Conservation (phyloP, 2,113 vertebrate species). For the Macrotis lagotis region DNA sequence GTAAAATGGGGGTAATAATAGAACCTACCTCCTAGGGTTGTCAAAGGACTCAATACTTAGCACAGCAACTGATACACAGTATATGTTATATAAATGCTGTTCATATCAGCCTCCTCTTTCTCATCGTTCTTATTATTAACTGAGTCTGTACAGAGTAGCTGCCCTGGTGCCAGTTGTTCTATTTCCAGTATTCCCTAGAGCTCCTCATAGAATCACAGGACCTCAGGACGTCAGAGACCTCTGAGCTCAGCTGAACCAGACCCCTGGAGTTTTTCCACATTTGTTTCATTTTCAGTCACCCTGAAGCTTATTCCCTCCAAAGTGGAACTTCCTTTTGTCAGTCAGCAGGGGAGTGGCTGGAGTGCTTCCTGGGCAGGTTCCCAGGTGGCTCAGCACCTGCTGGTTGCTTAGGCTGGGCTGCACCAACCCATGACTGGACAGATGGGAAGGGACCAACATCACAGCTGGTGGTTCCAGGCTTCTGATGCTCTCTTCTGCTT, state of each 20-base stretch:
- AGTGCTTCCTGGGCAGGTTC: background rate
- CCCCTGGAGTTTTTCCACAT: background rate
- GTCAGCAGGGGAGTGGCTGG: background rate
- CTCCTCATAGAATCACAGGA: background rate
- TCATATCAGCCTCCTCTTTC: background rate
- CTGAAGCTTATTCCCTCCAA: background rate
- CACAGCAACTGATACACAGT: background rate
- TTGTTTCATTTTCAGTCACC: background rate
- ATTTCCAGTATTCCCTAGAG: background rate
- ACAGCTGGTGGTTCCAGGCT: background rate
- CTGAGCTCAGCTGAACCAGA: background rate
- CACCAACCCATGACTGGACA: no score
- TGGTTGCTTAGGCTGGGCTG: background rate
- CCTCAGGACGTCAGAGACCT: background rate
- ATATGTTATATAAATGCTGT: background rate
- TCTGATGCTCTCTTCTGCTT: background rate
- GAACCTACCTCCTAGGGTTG: background rate
- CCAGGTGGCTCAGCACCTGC: background rate
- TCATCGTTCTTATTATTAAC: background rate
- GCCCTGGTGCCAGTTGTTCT: no score
- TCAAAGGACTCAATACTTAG: background rate
- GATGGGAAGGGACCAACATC: background rate
- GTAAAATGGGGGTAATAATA: background rate
- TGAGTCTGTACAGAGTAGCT: background rate
- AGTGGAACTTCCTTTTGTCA: background rate